Percentiles rank a stretch among this genome's conserved stretches.
These are phyloP conservation scores for Plotosus lineatus DNA, from an alignment of 2,113 vertebrate genomes.

Conservation along the genomic window DNA sequence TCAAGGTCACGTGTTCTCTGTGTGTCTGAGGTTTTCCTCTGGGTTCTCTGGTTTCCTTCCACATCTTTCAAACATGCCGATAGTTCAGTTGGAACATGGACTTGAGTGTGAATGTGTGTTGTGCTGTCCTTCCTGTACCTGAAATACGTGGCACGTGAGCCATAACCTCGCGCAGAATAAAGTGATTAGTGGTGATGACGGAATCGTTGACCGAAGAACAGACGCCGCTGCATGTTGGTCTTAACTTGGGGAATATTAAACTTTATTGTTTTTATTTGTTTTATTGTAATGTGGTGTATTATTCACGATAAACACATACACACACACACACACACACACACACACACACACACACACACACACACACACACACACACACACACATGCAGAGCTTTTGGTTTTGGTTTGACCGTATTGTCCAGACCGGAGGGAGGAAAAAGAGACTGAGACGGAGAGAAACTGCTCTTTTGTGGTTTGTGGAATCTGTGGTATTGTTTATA, in stretches of 20 bases:
- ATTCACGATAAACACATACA: not conserved
- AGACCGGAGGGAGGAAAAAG: not conserved
- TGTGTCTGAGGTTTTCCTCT: not conserved
- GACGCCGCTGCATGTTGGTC: not conserved
- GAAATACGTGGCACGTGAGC: too few relatives aligned
- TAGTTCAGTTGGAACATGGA: not conserved
- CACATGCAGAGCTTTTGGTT: constrained; percentile 10
- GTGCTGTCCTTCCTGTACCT: too few relatives aligned
- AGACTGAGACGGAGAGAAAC: constrained; percentile 2
- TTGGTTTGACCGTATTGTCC: constrained; percentile 1
- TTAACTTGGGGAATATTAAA: not conserved
- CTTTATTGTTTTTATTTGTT: not conserved
- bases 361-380: constrained; percentile 16
- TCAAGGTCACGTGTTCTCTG: not conserved
- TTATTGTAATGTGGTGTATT: not conserved
- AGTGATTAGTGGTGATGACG: not conserved
- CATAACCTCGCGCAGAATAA: not conserved
- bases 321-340: constrained; percentile 21
- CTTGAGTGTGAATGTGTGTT: not conserved
- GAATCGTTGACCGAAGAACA: not conserved
- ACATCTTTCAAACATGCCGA: not conserved
- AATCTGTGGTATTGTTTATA: constrained; percentile 48
- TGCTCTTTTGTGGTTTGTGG: constrained; percentile 29
- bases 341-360: constrained; percentile 15
- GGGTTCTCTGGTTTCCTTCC: not conserved